These are phyloP conservation scores for Pseudachorutes palmiensis DNA, from an alignment of 1,140 invertebrate species.

Conservation along the genomic window DNA sequence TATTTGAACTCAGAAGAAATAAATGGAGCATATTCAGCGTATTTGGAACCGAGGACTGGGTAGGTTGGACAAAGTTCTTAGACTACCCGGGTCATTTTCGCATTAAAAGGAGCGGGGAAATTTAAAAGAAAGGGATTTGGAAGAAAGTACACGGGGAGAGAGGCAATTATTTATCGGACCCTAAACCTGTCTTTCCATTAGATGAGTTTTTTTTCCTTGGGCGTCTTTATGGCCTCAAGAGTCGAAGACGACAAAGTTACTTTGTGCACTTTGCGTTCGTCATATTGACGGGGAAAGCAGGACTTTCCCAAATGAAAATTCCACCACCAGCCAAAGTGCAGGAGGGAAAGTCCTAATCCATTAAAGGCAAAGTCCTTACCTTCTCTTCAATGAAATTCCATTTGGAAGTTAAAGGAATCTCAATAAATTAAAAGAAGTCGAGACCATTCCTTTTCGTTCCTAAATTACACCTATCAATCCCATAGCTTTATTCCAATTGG, in stretches of 20 bases:
- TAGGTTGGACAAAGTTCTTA: not conserved
- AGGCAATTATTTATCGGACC: constrained; percentile 12
- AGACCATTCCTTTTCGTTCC: not conserved
- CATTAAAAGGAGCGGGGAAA: not conserved
- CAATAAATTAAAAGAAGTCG: constrained; percentile 1
- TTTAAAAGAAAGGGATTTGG: not conserved
- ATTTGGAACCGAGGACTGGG: too few relatives aligned
- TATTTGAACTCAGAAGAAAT: too few relatives aligned
- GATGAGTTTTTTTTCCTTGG: not conserved
- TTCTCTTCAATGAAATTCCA: not conserved
- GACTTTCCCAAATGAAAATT: not conserved
- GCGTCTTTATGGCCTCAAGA: not conserved
- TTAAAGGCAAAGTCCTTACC: not conserved
- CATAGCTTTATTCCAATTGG: too few relatives aligned
- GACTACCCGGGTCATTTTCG: not conserved
- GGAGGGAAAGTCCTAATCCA: not conserved
- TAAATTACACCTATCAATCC: constrained; percentile 6
- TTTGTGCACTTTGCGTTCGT: not conserved
- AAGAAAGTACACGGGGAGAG: not conserved
- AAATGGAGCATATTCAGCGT: too few relatives aligned
- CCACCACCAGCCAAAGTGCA: not conserved
- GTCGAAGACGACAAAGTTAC: constrained; percentile 4
- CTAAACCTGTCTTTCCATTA: constrained; percentile 11
- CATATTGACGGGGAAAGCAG: constrained; percentile 7
- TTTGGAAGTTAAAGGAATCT: not conserved